These are phyloP conservation scores for Chrysolina haemoptera DNA, from an alignment of 2,888 invertebrate species.

Conservation along the genomic window DNA sequence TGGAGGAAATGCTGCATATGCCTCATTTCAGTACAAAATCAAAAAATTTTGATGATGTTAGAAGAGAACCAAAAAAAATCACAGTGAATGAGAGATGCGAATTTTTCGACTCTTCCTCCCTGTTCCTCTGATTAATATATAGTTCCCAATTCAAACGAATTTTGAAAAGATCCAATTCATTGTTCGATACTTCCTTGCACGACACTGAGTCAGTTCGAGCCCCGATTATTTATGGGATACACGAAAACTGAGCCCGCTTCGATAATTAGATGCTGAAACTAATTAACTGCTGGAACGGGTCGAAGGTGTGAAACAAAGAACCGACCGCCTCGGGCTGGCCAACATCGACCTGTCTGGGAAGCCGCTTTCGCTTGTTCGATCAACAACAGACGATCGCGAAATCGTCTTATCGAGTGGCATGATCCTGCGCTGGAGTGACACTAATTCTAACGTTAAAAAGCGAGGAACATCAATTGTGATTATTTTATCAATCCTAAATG, in stretches of 20 bases:
- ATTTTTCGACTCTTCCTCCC: too few relatives aligned
- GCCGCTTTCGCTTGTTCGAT: not conserved
- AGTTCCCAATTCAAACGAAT: too few relatives aligned
- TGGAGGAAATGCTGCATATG: too few relatives aligned
- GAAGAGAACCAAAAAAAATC: too few relatives aligned
- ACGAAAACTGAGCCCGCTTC: constrained; percentile 68
- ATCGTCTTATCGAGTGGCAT: not conserved
- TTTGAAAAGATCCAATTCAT: not conserved
- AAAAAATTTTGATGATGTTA: too few relatives aligned
- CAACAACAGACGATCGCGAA: constrained; percentile 12
- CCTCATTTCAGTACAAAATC: too few relatives aligned
- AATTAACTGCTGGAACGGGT: constrained; percentile 70
- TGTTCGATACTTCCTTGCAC: constrained; percentile 29
- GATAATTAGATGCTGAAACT: constrained; percentile 73
- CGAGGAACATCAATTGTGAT: not conserved
- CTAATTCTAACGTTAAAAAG: not conserved
- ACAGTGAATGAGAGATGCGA: too few relatives aligned
- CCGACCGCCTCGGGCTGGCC: constrained; percentile 64
- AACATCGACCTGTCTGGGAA: constrained; percentile 37
- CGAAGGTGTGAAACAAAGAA: constrained; percentile 72
- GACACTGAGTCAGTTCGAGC: constrained; percentile 51
- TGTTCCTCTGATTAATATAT: too few relatives aligned
- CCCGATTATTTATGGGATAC: constrained; percentile 69
- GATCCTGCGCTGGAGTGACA: not conserved
- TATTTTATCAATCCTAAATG: not conserved